Evolutionary conservation across 2,797 vertebrate genomes (phyloP), one percentile per base, ranked within the genome.

Genomic region (Sebastes matsubarae): DNA sequence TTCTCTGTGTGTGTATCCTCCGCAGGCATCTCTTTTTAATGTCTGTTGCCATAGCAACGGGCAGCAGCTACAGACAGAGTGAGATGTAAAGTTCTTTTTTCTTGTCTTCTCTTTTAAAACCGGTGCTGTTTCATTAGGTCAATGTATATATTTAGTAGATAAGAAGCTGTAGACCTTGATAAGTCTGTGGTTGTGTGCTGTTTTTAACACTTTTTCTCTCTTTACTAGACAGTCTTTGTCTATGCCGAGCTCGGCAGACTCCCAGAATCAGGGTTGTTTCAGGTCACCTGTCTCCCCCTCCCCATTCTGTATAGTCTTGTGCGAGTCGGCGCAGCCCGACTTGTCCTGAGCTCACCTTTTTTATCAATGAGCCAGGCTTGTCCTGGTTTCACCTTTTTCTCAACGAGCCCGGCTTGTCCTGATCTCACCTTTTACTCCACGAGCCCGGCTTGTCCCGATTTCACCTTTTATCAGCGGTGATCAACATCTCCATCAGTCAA

Each of bases 31-130:
- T 92, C 88, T 91, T 91, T 66, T 89, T 92, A 90, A 89, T 90
- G 92, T 94, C 93, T 95, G 94, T 96, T 94, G 92, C 95, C 92
- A 95, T 95, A 91, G 95, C 93, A 95, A 96, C 92, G 59, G 84
- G 79, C 76, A 25, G 84, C 89, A 72, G 85, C 79, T 22, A 77
- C 90, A 92, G 93, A 89, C 87, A n/a, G 86, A 85, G 69, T 42
- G 78, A 81, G 78, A 93, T 92, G 90, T 92, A 87, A 94, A 93
- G 87, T 91, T 87, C 16, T 74, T 85, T 83, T 78, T 78, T 38
- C 59, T 67, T 83, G n/a, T 85, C 38, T 87, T 73, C 68, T 84
- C 77, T 79, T 70, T 86, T 57, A 25, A 84, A 89, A 91, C 73
- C 83, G 92, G 92, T 95, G 93, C 94, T 94, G 74, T 82, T 91